A percentile compares a stretch with the other conserved stretches of the same genome.
Conservation (phyloP, 2,888 invertebrate genomes). For the Gordius sp. region DNA sequence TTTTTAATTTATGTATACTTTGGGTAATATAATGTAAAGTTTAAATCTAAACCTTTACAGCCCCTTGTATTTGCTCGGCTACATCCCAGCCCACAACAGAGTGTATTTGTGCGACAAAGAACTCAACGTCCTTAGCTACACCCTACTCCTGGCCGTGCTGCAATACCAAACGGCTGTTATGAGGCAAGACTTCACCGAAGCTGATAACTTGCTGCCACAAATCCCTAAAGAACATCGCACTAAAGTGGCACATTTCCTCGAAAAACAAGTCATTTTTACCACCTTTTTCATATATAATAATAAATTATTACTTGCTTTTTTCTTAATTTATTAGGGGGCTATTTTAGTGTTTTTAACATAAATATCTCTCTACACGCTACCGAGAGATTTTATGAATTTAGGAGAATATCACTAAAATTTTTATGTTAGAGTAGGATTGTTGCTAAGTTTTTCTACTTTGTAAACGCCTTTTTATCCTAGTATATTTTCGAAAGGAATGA, state of each 20-base stretch:
- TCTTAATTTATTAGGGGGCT: constrained; percentile 14
- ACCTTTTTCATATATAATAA: not conserved
- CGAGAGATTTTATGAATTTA: too few species aligned
- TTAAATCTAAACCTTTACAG: too few species aligned
- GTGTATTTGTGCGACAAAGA: constrained; percentile 91
- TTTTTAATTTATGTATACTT: too few species aligned
- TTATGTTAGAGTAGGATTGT: too few species aligned
- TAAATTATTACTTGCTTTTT: constrained; percentile 19
- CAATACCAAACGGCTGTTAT: constrained; percentile 99
- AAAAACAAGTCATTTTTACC: constrained; percentile 48
- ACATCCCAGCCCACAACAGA: constrained; percentile 66
- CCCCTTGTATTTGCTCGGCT: constrained; percentile 82
- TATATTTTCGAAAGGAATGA: too few species aligned
- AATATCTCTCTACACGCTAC: constrained; percentile 20
- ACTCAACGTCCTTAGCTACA: constrained; percentile 69
- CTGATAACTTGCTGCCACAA: constrained; percentile 38
- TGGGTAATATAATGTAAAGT: too few species aligned
- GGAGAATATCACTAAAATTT: too few species aligned
- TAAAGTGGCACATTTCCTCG: constrained; percentile 85
- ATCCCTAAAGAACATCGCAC: constrained; percentile 73
- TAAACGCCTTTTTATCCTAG: too few species aligned
- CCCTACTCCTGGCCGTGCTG: constrained; percentile 56
- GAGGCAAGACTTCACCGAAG: constrained; percentile 78
- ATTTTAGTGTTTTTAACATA: constrained; percentile 16
- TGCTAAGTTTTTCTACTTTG: too few species aligned